These are phyloP conservation scores for Leptatherina wallacei DNA, from an alignment of 2,797 vertebrate species.

Conservation along the genomic window DNA sequence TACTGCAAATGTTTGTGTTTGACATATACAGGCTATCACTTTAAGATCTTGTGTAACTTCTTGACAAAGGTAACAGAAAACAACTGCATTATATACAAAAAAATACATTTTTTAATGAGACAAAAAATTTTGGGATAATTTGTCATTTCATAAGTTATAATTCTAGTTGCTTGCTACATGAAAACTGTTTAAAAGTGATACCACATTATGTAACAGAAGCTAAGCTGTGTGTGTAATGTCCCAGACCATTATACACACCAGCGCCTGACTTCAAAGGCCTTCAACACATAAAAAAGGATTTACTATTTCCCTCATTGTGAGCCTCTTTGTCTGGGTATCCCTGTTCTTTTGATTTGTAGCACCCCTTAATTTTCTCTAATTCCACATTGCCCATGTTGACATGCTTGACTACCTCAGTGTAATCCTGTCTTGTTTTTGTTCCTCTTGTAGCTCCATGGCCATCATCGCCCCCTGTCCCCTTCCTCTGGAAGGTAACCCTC, in stretches of 20 bases:
- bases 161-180: background rate
- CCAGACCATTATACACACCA: conserved; percentile 56
- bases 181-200: conserved; percentile 28
- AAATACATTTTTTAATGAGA: background rate
- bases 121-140: background rate
- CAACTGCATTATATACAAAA: background rate
- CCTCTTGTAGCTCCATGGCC: conserved; percentile 65
- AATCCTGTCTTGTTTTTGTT: conserved; percentile 73
- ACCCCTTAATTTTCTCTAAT: conserved; percentile 62
- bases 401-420: conserved; percentile 68
- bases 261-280: conserved; percentile 68
- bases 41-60: background rate
- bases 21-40: background rate
- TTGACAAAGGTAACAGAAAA: background rate
- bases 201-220: conserved; percentile 46
- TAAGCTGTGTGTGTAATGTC: conserved; percentile 49
- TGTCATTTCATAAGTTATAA: conserved; percentile 4
- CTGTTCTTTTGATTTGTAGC: conserved; percentile 66
- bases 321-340: conserved; percentile 45
- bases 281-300: conserved; percentile 54
- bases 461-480: conserved; percentile 8
- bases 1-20: background rate
- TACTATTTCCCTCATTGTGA: conserved; percentile 54
- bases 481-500: conserved; percentile 55
- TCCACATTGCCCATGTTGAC: conserved; percentile 53